Evolutionary conservation across 2,797 vertebrate species (phyloP).

Genomic region (Poeciliopsis infans): DNA sequence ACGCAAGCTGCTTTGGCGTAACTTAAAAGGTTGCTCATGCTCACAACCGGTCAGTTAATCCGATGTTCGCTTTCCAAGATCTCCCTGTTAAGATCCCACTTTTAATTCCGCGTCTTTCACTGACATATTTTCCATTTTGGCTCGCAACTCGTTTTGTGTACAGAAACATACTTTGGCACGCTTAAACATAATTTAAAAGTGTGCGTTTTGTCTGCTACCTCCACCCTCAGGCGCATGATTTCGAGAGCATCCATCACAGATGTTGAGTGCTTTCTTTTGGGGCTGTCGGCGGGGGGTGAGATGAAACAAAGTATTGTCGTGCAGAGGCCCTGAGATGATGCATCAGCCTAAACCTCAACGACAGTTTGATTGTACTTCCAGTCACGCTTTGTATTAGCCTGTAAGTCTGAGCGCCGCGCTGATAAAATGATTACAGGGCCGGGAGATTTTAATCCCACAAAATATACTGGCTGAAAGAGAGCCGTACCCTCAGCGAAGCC

Average conservation of each 20-base stretch:
- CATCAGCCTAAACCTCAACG: conserved; percentile 39
- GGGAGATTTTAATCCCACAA: conserved; percentile 58
- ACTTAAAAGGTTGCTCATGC: background rate
- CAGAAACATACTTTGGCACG: background rate
- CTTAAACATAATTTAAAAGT: conserved; percentile 23
- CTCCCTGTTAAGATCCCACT: background rate
- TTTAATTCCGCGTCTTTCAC: background rate
- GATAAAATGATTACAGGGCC: conserved; percentile 58
- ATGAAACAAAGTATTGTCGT: conserved; percentile 56
- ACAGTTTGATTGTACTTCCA: conserved; percentile 57
- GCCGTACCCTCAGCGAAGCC: conserved; percentile 37
- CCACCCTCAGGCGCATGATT: conserved; percentile 14
- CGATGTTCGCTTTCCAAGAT: background rate
- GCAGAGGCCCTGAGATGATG: conserved; percentile 50
- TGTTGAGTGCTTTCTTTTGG: conserved; percentile 52
- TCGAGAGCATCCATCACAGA: conserved; percentile 46
- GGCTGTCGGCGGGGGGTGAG: conserved; percentile 8
- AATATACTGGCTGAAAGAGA: conserved; percentile 48
- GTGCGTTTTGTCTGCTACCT: background rate
- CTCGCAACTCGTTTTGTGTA: background rate
- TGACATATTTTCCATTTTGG: background rate
- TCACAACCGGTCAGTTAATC: background rate
- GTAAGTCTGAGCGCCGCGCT: conserved; percentile 41
- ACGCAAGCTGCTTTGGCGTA: background rate
- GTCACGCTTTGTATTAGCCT: conserved; percentile 45